Percentiles rank a stretch among this genome's conserved stretches.
These are phyloP conservation scores for Leptura quadrifasciata DNA, from an alignment of 2,888 invertebrate genomes.

Conservation along the genomic window DNA sequence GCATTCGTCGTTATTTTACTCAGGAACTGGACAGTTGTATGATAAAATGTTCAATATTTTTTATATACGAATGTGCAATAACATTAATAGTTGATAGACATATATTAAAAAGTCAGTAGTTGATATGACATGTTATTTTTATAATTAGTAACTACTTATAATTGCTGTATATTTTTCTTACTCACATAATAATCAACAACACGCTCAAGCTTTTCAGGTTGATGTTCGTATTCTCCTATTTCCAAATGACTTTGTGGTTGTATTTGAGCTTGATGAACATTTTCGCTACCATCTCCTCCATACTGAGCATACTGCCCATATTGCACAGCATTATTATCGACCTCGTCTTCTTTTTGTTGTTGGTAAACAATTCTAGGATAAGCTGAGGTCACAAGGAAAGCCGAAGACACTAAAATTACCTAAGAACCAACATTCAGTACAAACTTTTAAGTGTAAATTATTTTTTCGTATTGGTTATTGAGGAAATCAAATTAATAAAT, in stretches of 20 bases:
- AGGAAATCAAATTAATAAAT: no score
- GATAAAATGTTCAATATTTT: no score
- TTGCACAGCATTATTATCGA: constrained; percentile 46
- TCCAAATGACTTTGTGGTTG: constrained; percentile 49
- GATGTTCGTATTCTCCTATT: constrained; percentile 42
- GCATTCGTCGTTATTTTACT: no score
- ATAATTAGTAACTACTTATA: background rate
- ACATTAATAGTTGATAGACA: no score
- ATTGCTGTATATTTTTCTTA: constrained; percentile 11
- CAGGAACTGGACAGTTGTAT: no score
- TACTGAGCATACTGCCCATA: constrained; percentile 50
- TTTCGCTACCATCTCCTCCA: constrained; percentile 41
- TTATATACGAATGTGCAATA: no score
- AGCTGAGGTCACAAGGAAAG: constrained; percentile 42
- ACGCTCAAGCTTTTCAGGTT: constrained; percentile 43
- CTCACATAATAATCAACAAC: constrained; percentile 56
- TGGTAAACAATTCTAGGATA: constrained; percentile 55
- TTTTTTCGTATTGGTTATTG: no score
- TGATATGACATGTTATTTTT: no score
- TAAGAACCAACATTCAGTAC: constrained; percentile 29
- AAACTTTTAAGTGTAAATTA: no score
- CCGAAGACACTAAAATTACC: constrained; percentile 39
- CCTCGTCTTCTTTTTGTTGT: constrained; percentile 48
- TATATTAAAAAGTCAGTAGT: no score
- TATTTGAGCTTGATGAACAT: constrained; percentile 49